Base-by-base conservation (phyloP, 1,140 invertebrate species). In the Pogonus chalceus region DNA sequence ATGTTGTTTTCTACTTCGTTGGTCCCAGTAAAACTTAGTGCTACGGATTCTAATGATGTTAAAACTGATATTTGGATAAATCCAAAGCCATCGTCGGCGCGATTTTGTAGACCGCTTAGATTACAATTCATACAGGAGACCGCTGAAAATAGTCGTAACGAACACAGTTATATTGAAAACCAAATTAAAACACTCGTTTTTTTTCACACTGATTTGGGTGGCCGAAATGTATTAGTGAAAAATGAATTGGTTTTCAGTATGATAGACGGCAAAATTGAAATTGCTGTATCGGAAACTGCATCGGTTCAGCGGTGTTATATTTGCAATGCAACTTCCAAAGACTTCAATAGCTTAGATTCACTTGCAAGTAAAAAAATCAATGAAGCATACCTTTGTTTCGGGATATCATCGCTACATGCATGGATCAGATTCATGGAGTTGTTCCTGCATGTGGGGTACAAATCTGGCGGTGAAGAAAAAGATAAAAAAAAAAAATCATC, bases 211-310 rank as follows among this genome's bases (percentile, higher is more conserved):
- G 26, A 54, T 16, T 46, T 62, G 48, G 53, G 62, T 52, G 52
- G 23, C n/a, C 14, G n/a, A 14, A n/a, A n/a, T n/a, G n/a, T n/a
- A n/a, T n/a, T n/a, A n/a, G n/a, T n/a, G n/a, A n/a, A n/a, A n/a
- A n/a, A n/a, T n/a, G n/a, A n/a, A n/a, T n/a, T n/a, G n/a, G n/a
- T n/a, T n/a, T n/a, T n/a, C n/a, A n/a, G n/a, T n/a, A n/a, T n/a
- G 2, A 23, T 23, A 50, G 66, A 72, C 52, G 64, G 60, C 9
- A 72, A 73, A 62, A 64, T 71, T 2, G 66, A 62, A 35, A 71
- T 72, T 56, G 62, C 65, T 14, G 51, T 67, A 26, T 65, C 66
- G 7, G 50, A 46, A 1, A 70, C 63, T 26, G 60, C 35, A 52
- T 71, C 66, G 18, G 59, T 65, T 16, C 58, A 56, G 48, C 55